Conservation (phyloP, 2,113 vertebrate species). For the Strigops habroptila region DNA sequence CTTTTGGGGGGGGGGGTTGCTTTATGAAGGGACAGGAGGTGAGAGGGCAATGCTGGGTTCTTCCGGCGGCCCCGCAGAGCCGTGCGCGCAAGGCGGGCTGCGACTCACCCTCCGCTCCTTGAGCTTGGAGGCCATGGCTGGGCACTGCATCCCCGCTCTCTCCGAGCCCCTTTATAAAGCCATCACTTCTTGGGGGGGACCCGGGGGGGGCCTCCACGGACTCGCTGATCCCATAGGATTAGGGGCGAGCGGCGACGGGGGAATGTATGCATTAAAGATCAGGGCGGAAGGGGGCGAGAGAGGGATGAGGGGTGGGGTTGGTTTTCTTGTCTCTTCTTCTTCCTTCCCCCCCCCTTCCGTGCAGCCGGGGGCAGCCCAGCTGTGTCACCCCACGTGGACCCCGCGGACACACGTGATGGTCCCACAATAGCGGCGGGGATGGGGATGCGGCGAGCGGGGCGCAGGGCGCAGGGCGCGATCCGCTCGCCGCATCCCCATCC, state of each 20-base stretch:
- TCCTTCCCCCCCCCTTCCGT: neutral
- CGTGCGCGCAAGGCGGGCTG: constrained; percentile 14
- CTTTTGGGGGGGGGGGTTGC: accelerated
- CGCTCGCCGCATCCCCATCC: constrained; percentile 1
- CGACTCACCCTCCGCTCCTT: constrained; percentile 91
- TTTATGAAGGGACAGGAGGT: neutral
- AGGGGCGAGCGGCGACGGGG: constrained; percentile 75
- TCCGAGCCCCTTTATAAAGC: constrained; percentile 86
- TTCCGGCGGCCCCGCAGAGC: neutral
- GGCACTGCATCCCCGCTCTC: constrained; percentile 67
- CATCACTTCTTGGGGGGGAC: constrained; percentile 71
- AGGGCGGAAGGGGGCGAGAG: constrained; percentile 84
- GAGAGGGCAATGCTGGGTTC: neutral
- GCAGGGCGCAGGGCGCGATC: constrained; percentile 71
- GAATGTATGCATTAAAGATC: constrained; percentile 90
- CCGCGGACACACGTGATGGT: constrained; percentile 89
- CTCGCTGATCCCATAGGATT: constrained; percentile 91
- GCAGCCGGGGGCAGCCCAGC: constrained; percentile 83
- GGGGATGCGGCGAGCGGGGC: constrained; percentile 49
- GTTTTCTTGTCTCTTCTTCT: neutral
- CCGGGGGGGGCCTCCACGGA: constrained; percentile 76
- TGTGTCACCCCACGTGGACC: constrained; percentile 97
- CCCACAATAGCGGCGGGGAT: constrained; percentile 74
- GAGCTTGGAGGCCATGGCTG: constrained; percentile 85
- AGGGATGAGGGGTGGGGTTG: neutral